Evolutionary conservation across 2,888 invertebrate genomes (phyloP).

Genomic region (Venustoraphidia nigricollis): DNA sequence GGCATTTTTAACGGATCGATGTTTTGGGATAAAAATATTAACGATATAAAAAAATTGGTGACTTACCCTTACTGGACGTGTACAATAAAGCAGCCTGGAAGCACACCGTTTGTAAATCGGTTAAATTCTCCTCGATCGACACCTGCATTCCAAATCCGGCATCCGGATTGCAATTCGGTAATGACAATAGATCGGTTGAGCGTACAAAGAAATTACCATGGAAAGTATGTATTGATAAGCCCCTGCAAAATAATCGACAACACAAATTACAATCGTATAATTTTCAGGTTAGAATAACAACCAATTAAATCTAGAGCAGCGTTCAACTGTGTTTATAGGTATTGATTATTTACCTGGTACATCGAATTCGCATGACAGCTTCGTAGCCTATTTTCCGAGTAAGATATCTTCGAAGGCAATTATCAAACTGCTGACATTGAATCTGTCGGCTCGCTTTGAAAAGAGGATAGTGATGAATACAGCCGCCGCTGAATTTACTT

Average conservation of each 20-base stretch:
- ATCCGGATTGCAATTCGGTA: constrained; percentile 97
- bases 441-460: constrained; percentile 57
- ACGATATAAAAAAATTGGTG: not conserved
- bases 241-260: constrained; percentile 31
- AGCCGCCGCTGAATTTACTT: constrained; percentile 89
- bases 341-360: constrained; percentile 49
- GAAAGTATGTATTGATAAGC: constrained; percentile 92
- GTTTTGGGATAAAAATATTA: too few species aligned
- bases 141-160: constrained; percentile 97
- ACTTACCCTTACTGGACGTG: constrained; percentile 73
- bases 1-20: too few species aligned
- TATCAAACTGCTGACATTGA: constrained; percentile 58
- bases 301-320: too few species aligned
- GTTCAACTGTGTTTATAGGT: too few species aligned
- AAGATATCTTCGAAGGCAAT: constrained; percentile 73
- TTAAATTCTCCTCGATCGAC: constrained; percentile 79
- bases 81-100: constrained; percentile 97
- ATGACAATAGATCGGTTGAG: constrained; percentile 86
- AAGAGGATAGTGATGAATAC: constrained; percentile 82
- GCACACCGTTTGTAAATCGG: constrained; percentile 77
- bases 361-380: constrained; percentile 93
- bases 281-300: not conserved
- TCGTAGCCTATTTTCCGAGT: constrained; percentile 97
- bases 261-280: not conserved
- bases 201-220: constrained; percentile 99